phyloP scores from a whole-genome alignment of 2,113 vertebrate species.

The Nesogale talazaci region DNA sequence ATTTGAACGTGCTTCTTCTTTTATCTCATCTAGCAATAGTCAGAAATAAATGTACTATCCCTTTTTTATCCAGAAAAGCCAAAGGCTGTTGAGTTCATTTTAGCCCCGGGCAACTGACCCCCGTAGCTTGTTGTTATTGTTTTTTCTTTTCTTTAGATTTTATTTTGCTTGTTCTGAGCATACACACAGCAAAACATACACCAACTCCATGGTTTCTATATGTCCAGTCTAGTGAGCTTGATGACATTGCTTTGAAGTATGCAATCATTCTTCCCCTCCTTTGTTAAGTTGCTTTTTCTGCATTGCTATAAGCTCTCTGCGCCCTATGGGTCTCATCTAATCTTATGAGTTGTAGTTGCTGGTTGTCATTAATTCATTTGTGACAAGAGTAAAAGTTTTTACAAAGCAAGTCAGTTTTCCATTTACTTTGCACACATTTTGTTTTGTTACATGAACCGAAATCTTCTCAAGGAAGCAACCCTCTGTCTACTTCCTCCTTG shows the following conservation, averaged over 20 bases:
- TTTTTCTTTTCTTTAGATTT: neutral
- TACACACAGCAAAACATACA: neutral
- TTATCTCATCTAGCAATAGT: neutral
- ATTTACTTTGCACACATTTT: neutral
- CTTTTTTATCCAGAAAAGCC: neutral
- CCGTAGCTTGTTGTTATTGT: neutral
- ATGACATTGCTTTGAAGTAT: neutral
- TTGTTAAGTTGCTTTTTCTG: neutral
- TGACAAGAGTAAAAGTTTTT: neutral
- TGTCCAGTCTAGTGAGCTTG: neutral
- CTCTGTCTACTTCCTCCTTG: neutral
- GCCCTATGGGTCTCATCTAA: neutral
- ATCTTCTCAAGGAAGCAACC: neutral
- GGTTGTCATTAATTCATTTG: neutral
- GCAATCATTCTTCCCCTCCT: neutral
- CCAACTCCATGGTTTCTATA: neutral
- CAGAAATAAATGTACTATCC: neutral
- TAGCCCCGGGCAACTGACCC: neutral
- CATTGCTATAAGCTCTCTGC: neutral
- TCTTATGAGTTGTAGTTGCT: neutral
- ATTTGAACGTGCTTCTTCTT: neutral
- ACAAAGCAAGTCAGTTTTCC: neutral
- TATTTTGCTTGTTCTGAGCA: neutral
- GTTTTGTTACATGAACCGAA: neutral
- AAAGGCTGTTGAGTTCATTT: neutral